These are phyloP conservation scores for Apis laboriosa DNA, from an alignment of 1,140 invertebrate genomes.

Conservation along the genomic window DNA sequence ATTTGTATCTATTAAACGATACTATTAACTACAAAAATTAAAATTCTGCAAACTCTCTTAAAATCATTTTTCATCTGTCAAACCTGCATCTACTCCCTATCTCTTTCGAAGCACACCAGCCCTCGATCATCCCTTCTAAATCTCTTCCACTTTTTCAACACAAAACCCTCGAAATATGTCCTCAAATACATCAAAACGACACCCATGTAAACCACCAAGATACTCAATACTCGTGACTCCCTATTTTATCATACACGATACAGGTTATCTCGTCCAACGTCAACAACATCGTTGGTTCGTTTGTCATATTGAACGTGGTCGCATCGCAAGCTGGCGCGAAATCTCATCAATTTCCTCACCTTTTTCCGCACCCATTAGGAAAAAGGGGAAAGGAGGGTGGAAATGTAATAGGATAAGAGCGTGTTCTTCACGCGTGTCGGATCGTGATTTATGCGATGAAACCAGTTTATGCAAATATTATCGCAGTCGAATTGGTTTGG, in stretches of 20 bases:
- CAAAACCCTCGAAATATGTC: not conserved
- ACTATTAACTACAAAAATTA: no score
- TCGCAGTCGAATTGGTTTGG: conserved; percentile 76
- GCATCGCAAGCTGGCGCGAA: not conserved
- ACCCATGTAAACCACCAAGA: not conserved
- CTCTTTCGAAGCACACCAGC: not conserved
- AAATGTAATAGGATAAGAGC: not conserved
- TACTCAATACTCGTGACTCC: not conserved
- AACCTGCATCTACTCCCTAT: no score
- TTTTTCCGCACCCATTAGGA: not conserved
- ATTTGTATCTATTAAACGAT: no score
- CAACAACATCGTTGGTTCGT: not conserved
- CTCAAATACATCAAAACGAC: not conserved
- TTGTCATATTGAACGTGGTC: conserved; percentile 8
- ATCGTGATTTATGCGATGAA: conserved; percentile 72
- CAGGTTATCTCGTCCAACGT: not conserved
- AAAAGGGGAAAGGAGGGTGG: not conserved
- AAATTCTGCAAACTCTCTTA: no score
- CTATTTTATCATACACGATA: not conserved
- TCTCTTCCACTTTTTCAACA: not conserved
- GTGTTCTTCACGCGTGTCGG: conserved; percentile 26
- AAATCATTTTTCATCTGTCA: no score
- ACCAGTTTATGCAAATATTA: conserved; percentile 78
- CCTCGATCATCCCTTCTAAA: not conserved
- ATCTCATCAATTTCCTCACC: not conserved